These are phyloP conservation scores for Petaurus breviceps DNA, from an alignment of 2,113 vertebrate genomes.

Conservation along the genomic window DNA sequence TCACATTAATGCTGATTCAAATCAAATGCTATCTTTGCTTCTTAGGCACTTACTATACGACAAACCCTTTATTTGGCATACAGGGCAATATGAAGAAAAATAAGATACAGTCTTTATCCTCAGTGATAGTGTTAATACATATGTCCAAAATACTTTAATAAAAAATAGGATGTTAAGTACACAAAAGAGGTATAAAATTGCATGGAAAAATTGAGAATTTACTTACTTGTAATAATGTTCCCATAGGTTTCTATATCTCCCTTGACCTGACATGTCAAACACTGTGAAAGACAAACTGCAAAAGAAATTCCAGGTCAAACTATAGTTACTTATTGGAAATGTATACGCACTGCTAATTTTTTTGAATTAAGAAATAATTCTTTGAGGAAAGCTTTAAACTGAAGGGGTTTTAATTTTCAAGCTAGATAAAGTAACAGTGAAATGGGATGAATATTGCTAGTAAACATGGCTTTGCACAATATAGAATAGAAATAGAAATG, in stretches of 20 bases:
- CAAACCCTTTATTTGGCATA: background rate
- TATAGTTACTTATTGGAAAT: conserved; percentile 19
- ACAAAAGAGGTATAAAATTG: background rate
- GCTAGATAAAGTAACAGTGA: background rate
- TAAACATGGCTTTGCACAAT: conserved; percentile 42
- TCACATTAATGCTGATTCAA: conserved; percentile 2
- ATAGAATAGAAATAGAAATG: conserved; percentile 27
- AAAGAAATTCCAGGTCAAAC: conserved; percentile 47
- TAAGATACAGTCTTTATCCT: background rate
- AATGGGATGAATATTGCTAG: conserved; percentile 30
- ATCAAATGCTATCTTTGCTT: background rate
- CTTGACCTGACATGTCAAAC: conserved; percentile 99
- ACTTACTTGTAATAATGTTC: conserved; percentile 99
- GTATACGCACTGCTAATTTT: accelerated
- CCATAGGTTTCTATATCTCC: conserved; percentile 98
- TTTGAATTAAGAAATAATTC: conserved; percentile 34
- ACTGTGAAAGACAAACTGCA: conserved; percentile 97
- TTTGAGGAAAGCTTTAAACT: conserved; percentile 4
- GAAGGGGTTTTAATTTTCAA: background rate
- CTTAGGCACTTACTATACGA: background rate
- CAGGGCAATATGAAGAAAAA: background rate
- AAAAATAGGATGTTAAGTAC: background rate
- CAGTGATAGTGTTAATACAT: background rate
- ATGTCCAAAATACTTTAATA: background rate
- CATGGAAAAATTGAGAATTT: background rate